Evolutionary conservation across 2,113 vertebrate species (phyloP), one percentile per base, ranked within the genome.

Genomic region (Indri indri): DNA sequence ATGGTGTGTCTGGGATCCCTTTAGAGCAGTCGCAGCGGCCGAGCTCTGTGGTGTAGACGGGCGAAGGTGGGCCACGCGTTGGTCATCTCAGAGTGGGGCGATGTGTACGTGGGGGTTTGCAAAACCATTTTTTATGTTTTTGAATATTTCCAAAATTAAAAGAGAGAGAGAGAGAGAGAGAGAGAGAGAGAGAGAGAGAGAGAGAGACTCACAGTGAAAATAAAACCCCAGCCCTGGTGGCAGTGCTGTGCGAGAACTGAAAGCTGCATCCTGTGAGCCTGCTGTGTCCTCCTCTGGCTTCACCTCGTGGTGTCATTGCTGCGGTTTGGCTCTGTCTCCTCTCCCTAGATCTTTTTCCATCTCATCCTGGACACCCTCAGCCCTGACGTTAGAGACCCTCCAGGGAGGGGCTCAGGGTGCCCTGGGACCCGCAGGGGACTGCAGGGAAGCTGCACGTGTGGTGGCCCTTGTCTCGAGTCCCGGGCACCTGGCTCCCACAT

Each of bases 211-310:
- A 22, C 8, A 23, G 10, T 50, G 17, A 20, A 23, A 25, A 50
- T 7, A 52, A 13, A 25, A 17, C 70, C 13, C 27, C 23, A 5
- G 0, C 3, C 34, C 70, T 30, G 34, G 11, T 30, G 47, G 45
- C 23, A 0, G 32, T 0, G 0, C 10, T 14, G 5, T 9, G 23
- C 8, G 13, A 12, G 17, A 25, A 11, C 14, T 6, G 6, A 18
- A n/a, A 16, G n/a, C 3, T 11, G 32, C 0, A 0, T 45, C 42
- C 11, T 0, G 0, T 37, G n/a, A 10, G 2, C 52, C 54, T 4
- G 3, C 5, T 16, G 42, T 9, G 54, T 22, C 50, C 47, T 5
- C 2, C 42, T 83, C 34, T 25, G 17, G 42, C 16, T 79, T 79
- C 27, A 9, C 3, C 0, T 16, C 25, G 1, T 27, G 9, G 23